These are phyloP conservation scores for Butorides virescens DNA, from an alignment of 2,113 vertebrate species.

Conservation along the genomic window DNA sequence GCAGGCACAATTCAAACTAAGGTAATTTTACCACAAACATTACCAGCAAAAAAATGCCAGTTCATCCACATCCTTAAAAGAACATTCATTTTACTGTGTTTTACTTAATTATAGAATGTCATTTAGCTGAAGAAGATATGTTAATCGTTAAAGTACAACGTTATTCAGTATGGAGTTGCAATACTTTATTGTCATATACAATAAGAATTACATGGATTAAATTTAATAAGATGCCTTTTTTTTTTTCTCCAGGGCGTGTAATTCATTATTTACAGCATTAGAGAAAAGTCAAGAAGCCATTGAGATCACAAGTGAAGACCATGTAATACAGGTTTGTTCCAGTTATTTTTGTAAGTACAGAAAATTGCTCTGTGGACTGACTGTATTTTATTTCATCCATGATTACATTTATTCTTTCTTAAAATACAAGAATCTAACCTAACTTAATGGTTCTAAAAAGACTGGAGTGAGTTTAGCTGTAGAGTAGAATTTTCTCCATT, in stretches of 20 bases:
- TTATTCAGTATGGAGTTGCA: background rate
- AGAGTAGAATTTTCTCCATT: background rate
- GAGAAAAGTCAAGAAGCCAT: constrained; percentile 98
- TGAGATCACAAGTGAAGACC: constrained; percentile 97
- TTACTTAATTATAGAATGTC: background rate
- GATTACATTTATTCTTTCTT: background rate
- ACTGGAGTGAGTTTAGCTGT: background rate
- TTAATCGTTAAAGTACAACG: background rate
- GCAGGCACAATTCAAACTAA: constrained; percentile 93
- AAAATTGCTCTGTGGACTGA: background rate
- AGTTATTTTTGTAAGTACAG: background rate
- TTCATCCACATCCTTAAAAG: background rate
- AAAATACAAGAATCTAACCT: background rate
- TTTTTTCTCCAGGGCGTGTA: constrained; percentile 84
- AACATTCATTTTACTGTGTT: background rate
- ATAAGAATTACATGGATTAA: background rate
- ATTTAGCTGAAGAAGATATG: background rate
- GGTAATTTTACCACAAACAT: constrained; percentile 71
- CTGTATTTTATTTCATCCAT: background rate
- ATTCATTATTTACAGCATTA: constrained; percentile 93
- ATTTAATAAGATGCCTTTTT: background rate
- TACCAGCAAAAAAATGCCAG: background rate
- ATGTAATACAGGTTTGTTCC: constrained; percentile 90
- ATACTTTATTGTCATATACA: background rate
- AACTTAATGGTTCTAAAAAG: background rate